A percentile compares a stretch with the other conserved stretches of the same genome.
Conservation (phyloP, 2,888 invertebrate species). For the Eutolmus rufibarbis region DNA sequence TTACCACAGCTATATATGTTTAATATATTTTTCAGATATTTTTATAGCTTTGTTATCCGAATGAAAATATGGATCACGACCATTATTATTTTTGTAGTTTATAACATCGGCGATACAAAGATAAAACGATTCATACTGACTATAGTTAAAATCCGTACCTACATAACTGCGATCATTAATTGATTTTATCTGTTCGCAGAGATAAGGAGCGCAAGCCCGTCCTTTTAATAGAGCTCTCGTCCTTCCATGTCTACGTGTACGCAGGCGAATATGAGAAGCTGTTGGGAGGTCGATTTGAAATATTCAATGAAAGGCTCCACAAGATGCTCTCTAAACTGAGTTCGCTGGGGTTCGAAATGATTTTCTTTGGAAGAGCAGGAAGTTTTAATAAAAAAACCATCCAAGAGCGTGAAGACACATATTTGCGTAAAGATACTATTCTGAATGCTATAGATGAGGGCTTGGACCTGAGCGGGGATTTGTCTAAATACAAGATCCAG, state of each 20-base stretch:
- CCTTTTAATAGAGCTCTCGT: constrained; percentile 33
- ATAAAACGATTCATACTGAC: too few relatives aligned
- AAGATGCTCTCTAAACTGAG: background rate
- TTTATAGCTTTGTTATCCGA: too few relatives aligned
- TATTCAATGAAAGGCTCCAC: background rate
- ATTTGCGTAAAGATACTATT: background rate
- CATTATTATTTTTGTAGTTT: too few relatives aligned
- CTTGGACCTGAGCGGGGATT: constrained; percentile 8
- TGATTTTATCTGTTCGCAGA: background rate
- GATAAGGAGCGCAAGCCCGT: background rate
- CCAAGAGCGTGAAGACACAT: constrained; percentile 20
- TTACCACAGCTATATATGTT: too few relatives aligned
- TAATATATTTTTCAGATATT: too few relatives aligned
- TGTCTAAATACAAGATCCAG: background rate
- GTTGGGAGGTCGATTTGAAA: constrained; percentile 42
- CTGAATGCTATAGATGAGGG: constrained; percentile 4
- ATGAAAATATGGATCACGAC: too few relatives aligned
- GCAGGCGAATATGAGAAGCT: constrained; percentile 28
- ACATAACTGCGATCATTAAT: too few relatives aligned
- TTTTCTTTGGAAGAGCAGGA: constrained; percentile 36
- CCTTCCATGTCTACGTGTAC: background rate
- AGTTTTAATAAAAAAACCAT: background rate
- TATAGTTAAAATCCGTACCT: too few relatives aligned
- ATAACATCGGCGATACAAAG: too few relatives aligned
- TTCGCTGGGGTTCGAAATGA: constrained; percentile 21